Evolutionary conservation across 2,797 vertebrate species (phyloP).

Genomic region (Acrocephalus scirpaceus): DNA sequence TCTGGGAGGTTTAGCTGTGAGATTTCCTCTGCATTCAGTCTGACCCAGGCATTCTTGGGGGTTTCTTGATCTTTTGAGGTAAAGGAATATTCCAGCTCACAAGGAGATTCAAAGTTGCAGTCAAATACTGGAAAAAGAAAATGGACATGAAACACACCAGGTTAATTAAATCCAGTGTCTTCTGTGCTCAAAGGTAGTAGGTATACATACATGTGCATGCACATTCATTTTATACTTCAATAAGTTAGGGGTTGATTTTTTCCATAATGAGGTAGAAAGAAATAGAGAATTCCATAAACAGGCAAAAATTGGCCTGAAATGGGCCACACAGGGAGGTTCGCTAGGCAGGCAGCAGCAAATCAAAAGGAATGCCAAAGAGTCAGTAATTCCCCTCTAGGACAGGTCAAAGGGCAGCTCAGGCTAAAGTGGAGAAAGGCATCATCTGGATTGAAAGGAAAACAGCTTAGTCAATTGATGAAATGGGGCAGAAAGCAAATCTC

Average conservation of each 20-base stretch:
- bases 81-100: slow-evolving; percentile 78
- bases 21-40: slow-evolving; percentile 71
- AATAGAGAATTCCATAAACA: neutral
- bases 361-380: neutral
- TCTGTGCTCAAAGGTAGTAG: neutral
- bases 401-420: neutral
- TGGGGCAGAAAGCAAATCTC: neutral
- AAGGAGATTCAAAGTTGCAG: slow-evolving; percentile 81
- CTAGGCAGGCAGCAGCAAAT: neutral
- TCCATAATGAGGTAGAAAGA: neutral
- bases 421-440: neutral
- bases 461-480: neutral
- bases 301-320: neutral
- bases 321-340: neutral
- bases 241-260: neutral
- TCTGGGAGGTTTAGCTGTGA: slow-evolving; percentile 55
- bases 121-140: slow-evolving; percentile 75
- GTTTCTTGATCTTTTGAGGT: slow-evolving; percentile 39
- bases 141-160: neutral
- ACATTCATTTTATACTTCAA: neutral
- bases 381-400: neutral
- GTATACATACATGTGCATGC: no score
- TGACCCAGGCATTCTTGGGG: slow-evolving; percentile 71
- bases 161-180: neutral
- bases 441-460: neutral